Base-by-base conservation (phyloP, 2,113 vertebrate species). In the Cnemophilus loriae region DNA sequence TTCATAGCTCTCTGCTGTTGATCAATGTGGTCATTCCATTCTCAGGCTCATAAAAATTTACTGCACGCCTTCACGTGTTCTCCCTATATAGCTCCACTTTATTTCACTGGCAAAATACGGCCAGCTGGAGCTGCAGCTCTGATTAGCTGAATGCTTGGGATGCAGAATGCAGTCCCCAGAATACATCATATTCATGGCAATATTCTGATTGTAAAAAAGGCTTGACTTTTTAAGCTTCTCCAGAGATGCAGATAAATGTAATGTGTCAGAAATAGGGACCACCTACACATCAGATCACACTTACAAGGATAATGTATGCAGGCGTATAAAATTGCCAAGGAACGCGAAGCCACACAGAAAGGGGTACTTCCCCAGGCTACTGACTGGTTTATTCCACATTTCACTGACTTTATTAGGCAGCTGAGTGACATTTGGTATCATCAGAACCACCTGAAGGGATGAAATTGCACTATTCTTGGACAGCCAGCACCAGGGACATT, bases 181-280 rank as follows among this genome's bases (percentile, higher is more conserved):
- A 96, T 95, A 95, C 89, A 96, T 90, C 84, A 70, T 30, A 95
- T 93, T 91, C 83, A 76, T 85, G 84, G 78, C 18, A 95, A 96
- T 69, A 87, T 87, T 91, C 93, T 82, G 84, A 77, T 69, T 95
- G 74, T 68, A 89, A 93, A 95, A 84, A 88, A 76, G 55, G 33
- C 77, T 87, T 93, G 90, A 85, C 88, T 87, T 93, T 92, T 92
- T 95, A 93, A 91, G 93, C 70, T 91, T 89, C 73, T 94, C 84
- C 90, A 90, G 90, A 96, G 96, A 97, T 94, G 76, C 65, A 93
- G 90, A 96, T 95, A 97, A 91, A 96, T 94, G 93, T 85, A 96
- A 95, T 46, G 55, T 92, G 81, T 95, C 91, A 95, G 91, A 93
- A 96, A 96, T 97, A 95, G 82, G 44, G 89, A 94, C 95, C 96